Conservation (phyloP, 1,140 invertebrate species). For the Anthonomus grandis region DNA sequence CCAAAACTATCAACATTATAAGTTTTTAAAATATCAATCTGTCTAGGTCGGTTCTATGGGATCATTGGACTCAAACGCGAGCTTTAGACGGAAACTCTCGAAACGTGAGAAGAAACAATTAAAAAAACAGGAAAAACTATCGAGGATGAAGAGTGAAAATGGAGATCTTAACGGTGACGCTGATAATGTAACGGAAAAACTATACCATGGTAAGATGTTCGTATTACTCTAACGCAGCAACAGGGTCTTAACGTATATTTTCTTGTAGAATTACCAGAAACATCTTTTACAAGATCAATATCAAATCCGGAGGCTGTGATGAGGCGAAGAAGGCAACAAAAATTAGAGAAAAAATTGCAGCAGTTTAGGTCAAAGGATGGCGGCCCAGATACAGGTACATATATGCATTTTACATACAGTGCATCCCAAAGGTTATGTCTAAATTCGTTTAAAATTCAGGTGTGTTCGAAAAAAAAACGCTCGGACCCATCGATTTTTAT, state of each 20-base stretch:
- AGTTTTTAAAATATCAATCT: too few relatives aligned
- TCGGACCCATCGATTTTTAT: too few relatives aligned
- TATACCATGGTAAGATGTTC: constrained; percentile 71
- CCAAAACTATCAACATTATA: too few relatives aligned
- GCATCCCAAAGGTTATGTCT: too few relatives aligned
- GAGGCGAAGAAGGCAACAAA: constrained; percentile 93
- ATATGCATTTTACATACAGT: too few relatives aligned
- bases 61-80: constrained; percentile 59
- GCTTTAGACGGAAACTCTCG: constrained; percentile 89
- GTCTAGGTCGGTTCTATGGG: constrained; percentile 56
- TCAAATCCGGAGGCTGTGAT: constrained; percentile 99
- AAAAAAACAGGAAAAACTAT: constrained; percentile 94
- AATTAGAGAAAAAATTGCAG: constrained; percentile 93
- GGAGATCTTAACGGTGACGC: constrained; percentile 68
- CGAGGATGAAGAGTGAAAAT: constrained; percentile 75
- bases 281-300: constrained; percentile 96
- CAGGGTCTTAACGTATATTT: too few relatives aligned
- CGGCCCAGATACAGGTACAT: constrained; percentile 75
- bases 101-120: constrained; percentile 98
- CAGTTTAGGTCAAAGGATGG: constrained; percentile 92
- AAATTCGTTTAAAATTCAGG: too few relatives aligned
- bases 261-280: constrained; percentile 87
- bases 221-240: not conserved
- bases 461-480: too few relatives aligned
- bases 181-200: constrained; percentile 85